phyloP scores from a whole-genome alignment of 1,140 invertebrate species.

The Hydropsyche tenuis region DNA sequence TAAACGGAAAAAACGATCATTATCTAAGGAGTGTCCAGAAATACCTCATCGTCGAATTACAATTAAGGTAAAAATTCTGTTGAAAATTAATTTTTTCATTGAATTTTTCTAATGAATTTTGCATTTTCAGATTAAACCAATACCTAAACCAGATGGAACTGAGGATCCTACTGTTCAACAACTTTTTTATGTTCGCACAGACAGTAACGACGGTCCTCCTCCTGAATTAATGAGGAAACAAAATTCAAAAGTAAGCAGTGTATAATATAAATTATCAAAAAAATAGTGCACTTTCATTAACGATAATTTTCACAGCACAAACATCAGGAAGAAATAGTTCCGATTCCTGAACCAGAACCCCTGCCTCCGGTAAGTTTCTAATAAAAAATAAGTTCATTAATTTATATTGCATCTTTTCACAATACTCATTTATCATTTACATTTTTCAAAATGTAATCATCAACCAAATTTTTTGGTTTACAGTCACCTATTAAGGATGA shows the following conservation, averaged over 20 bases:
- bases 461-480: slow-evolving; percentile 19
- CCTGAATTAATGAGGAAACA: slow-evolving; percentile 59
- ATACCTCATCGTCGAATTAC: slow-evolving; percentile 74
- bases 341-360: slow-evolving; percentile 35
- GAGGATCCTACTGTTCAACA: slow-evolving; percentile 63
- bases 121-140: slow-evolving; percentile 76
- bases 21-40: slow-evolving; percentile 70
- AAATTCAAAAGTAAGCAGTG: slow-evolving; percentile 41
- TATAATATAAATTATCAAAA: not conserved
- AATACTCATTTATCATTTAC: no score
- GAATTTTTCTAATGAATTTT: slow-evolving; percentile 32
- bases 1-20: slow-evolving; percentile 75
- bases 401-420: no score
- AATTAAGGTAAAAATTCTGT: slow-evolving; percentile 68
- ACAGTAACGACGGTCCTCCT: slow-evolving; percentile 70
- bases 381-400: no score
- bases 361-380: slow-evolving; percentile 21
- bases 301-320: slow-evolving; percentile 22
- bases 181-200: slow-evolving; percentile 75
- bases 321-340: slow-evolving; percentile 37
- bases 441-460: no score
- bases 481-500: slow-evolving; percentile 32
- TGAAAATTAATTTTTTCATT: slow-evolving; percentile 1
- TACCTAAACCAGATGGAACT: slow-evolving; percentile 77
- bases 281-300: not conserved